These are phyloP conservation scores for Cephus nigrinus DNA, from an alignment of 2,888 invertebrate species.

Conservation along the genomic window DNA sequence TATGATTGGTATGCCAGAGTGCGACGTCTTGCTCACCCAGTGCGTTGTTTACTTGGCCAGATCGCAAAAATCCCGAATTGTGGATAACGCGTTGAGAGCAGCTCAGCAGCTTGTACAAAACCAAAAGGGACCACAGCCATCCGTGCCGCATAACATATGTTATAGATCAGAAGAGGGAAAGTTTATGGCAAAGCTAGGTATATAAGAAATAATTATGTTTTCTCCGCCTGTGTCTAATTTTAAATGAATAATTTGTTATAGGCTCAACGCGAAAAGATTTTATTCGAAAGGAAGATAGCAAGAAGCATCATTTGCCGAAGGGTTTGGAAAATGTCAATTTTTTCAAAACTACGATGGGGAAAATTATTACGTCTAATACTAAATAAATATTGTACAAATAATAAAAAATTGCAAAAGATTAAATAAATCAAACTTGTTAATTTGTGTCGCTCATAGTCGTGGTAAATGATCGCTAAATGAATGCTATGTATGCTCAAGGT, in stretches of 20 bases:
- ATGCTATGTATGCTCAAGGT: neutral
- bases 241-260: constrained; percentile 50
- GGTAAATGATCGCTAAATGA: neutral
- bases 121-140: constrained; percentile 73
- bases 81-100: constrained; percentile 66
- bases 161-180: constrained; percentile 71
- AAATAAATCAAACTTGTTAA: neutral
- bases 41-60: constrained; percentile 79
- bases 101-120: constrained; percentile 42
- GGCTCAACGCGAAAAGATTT: constrained; percentile 73
- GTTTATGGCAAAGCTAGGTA: constrained; percentile 34
- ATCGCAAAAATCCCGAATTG: constrained; percentile 74
- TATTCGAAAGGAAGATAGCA: constrained; percentile 68
- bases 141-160: constrained; percentile 79
- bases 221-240: neutral
- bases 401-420: neutral
- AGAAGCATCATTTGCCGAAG: constrained; percentile 73
- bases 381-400: neutral
- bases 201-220: neutral
- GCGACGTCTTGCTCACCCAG: constrained; percentile 79
- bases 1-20: constrained; percentile 82
- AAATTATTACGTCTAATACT: neutral
- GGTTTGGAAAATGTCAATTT: constrained; percentile 72
- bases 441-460: neutral
- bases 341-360: constrained; percentile 16